Base-by-base conservation (phyloP, 2,888 invertebrate genomes). In the Hemaris fuciformis region DNA sequence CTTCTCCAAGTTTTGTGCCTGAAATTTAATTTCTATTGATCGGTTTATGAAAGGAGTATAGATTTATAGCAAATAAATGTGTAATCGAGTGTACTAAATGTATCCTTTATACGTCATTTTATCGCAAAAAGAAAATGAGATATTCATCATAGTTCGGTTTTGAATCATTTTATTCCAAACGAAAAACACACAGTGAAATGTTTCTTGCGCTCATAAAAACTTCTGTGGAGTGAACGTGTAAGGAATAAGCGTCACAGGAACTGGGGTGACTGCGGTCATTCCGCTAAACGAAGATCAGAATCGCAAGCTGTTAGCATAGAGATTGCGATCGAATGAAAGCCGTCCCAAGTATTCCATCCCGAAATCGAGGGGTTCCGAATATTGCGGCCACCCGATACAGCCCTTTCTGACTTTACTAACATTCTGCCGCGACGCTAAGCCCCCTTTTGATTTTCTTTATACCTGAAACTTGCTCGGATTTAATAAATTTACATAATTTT, bases 221-320 rank as follows among this genome's bases (percentile, higher is more conserved):
- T 89, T 87, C 77, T 85, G 81, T 83, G 85, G 86, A 85, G 84
- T 83, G 85, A 88, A 91, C 91, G 91, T 91, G 91, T 90, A 86
- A 86, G 88, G 91, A 91, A 90, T 91, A 90, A 89, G 83, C 89
- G 88, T 89, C 88, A 86, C 87, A 78, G 84, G 81, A 81, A 80
- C 80, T 77, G 85, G 86, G 88, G 91, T 87, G 90, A 83, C 90
- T 90, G 92, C 89, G 92, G 92, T 92, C 92, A 92, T 92, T 92
- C 79, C 89, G 91, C 90, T 91, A 92, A 92, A 91, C 91, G 92
- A 91, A 92, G 92, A 92, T 92, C 91, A 88, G 89, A 92, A 92
- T 92, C 92, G 90, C 88, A 88, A 87, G 89, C 91, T 90, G 89
- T 91, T 92, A 91, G 92, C 91, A 92, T 92, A 92, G 91, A 92